Evolutionary conservation across 2,797 vertebrate genomes (phyloP), one percentile per base, ranked within the genome.

Genomic region (Cirrhinus molitorella): DNA sequence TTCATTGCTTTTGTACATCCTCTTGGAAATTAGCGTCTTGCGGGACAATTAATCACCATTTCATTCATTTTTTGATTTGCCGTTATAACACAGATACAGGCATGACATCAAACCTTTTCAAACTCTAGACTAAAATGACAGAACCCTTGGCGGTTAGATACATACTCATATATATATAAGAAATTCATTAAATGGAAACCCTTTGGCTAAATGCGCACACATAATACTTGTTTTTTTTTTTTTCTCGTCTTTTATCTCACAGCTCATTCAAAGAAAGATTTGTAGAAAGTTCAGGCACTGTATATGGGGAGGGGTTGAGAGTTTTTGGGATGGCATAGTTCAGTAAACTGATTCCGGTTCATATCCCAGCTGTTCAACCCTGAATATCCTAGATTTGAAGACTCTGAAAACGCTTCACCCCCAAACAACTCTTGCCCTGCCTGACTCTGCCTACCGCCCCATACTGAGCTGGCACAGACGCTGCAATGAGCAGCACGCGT

Each of bases 201-300:
- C 94, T 95, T 95, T 95, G 95, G 95, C 94, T 95, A 95, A 94
- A 95, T 92, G 93, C 80, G 88, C 94, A 95, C 94, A 92, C 93
- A 19, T 92, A 94, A 94, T 94, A 94, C 91, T 94, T 94, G 86
- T 92, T 73, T 85, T 77, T 63, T 25, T 83, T 84, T 19, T 17
- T 8, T 5, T 23, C 21, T 72, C 19, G 9, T 83, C 7, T 92
- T 92, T 93, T 92, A 84, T 88, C 92, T 95, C 93, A 94, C 92
- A 94, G 94, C 93, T 95, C 93, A 61, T 83, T 80, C 89, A 90
- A 79, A 55, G 87, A 92, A 91, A 93, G 77, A 74, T 87, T 88
- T 91, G 87, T 93, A 93, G 90, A 94, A 92, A 92, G 91, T 92
- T 94, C 93, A 95, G 95, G 95, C 95, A 96, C 95, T 95, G 92